These are phyloP conservation scores for Abrostola triplasia DNA, from an alignment of 2,888 invertebrate species.

Conservation along the genomic window DNA sequence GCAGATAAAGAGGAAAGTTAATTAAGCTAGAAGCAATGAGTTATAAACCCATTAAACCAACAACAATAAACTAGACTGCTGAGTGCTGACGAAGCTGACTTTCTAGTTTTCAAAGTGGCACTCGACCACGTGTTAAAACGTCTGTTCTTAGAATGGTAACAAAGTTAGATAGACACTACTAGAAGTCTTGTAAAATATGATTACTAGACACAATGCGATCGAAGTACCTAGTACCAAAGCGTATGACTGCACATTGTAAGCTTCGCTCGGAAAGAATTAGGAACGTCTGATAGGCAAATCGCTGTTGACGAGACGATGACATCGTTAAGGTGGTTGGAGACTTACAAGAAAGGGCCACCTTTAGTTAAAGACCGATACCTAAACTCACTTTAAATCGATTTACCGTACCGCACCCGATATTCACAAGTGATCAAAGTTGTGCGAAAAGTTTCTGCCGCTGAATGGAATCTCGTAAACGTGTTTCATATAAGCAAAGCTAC, in stretches of 20 bases:
- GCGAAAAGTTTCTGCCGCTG: conserved; percentile 18
- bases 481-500: conserved; percentile 44
- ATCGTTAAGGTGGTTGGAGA: conserved; percentile 13
- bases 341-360: conserved; percentile 9
- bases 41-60: conserved; percentile 8
- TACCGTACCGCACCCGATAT: conserved; percentile 26
- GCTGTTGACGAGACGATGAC: conserved; percentile 10
- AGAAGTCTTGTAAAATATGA: conserved; percentile 13
- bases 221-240: too few relatives aligned
- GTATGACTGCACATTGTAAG: not conserved
- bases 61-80: conserved; percentile 16
- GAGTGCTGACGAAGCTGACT: conserved; percentile 10
- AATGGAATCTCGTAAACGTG: conserved; percentile 45
- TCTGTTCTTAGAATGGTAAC: conserved; percentile 17
- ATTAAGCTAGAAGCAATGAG: conserved; percentile 22
- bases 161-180: conserved; percentile 6
- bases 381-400: conserved; percentile 11
- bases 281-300: conserved; percentile 18
- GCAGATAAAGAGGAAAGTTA: conserved; percentile 11
- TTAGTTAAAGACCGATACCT: conserved; percentile 6
- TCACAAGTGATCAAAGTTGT: conserved; percentile 28
- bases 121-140: not conserved
- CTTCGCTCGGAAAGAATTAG: conserved; percentile 4
- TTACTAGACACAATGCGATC: too few relatives aligned
- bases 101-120: conserved; percentile 14